A percentile compares a stretch with the other conserved stretches of the same genome.
Conservation (phyloP, 2,113 vertebrate species). For the Erythrolamprus reginae region DNA sequence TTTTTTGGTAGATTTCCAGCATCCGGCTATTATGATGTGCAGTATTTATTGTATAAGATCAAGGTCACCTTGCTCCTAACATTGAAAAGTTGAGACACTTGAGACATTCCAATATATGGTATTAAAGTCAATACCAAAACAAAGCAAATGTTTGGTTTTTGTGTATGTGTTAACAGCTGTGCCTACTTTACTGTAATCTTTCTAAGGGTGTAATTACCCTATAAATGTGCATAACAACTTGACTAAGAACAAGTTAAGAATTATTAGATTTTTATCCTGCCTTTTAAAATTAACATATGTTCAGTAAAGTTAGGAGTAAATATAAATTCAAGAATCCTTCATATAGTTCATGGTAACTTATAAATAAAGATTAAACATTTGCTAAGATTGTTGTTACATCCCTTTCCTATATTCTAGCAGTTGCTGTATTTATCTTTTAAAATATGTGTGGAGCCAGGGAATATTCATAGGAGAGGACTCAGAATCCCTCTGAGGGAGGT, state of each 20-base stretch:
- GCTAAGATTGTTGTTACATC: neutral
- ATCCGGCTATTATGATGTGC: accelerated
- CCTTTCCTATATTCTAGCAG: neutral
- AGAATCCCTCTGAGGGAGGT: neutral
- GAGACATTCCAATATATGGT: neutral
- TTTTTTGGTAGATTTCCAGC: slow-evolving; percentile 18
- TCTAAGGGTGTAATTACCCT: neutral
- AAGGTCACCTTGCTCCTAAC: slow-evolving; percentile 23
- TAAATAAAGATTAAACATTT: neutral
- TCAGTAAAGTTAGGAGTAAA: neutral
- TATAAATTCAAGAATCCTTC: neutral
- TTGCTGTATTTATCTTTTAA: neutral
- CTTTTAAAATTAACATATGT: neutral
- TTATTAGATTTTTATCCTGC: neutral
- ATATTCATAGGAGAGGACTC: neutral
- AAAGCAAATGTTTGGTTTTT: neutral
- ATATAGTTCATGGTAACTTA: neutral
- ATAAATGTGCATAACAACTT: slow-evolving; percentile 9
- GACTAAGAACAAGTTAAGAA: neutral
- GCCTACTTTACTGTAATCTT: slow-evolving; percentile 3
- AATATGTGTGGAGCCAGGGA: neutral
- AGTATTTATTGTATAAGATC: neutral
- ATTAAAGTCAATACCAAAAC: neutral
- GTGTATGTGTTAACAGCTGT: neutral
- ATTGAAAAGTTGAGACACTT: neutral